Conservation (phyloP, 2,113 vertebrate species). For the Mobula hypostoma region DNA sequence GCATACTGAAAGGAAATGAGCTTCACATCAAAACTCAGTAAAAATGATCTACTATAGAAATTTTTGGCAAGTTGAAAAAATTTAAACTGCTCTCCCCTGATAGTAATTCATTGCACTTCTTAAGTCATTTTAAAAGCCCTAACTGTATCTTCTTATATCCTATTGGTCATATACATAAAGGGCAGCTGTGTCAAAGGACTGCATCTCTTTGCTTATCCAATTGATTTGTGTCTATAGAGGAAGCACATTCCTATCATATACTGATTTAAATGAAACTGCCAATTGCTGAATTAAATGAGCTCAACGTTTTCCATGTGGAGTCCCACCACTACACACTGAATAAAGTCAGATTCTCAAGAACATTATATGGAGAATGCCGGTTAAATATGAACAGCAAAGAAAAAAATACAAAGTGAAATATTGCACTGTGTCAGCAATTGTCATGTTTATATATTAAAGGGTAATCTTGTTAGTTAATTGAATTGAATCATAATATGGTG, state of each 20-base stretch:
- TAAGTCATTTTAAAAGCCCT: background rate
- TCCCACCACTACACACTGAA: background rate
- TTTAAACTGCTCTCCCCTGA: conserved; percentile 17
- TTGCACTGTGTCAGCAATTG: background rate
- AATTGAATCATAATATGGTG: background rate
- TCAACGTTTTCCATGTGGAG: background rate
- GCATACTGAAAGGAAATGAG: conserved; percentile 29
- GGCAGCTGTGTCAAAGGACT: background rate
- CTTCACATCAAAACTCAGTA: conserved; percentile 25
- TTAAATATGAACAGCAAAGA: background rate
- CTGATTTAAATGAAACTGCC: background rate
- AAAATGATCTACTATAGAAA: background rate
- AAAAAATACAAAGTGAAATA: background rate
- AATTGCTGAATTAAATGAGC: background rate
- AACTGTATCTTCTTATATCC: background rate
- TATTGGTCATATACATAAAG: background rate
- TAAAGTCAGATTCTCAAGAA: conserved; percentile 25
- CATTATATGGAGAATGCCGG: background rate
- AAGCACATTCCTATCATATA: background rate
- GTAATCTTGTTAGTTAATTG: background rate
- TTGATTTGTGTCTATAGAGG: background rate
- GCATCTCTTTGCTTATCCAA: background rate
- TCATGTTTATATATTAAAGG: background rate
- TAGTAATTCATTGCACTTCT: conserved; percentile 26
- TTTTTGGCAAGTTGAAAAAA: background rate